These are phyloP conservation scores for Cherax destructor DNA, from an alignment of 1,140 invertebrate species.

Conservation along the genomic window DNA sequence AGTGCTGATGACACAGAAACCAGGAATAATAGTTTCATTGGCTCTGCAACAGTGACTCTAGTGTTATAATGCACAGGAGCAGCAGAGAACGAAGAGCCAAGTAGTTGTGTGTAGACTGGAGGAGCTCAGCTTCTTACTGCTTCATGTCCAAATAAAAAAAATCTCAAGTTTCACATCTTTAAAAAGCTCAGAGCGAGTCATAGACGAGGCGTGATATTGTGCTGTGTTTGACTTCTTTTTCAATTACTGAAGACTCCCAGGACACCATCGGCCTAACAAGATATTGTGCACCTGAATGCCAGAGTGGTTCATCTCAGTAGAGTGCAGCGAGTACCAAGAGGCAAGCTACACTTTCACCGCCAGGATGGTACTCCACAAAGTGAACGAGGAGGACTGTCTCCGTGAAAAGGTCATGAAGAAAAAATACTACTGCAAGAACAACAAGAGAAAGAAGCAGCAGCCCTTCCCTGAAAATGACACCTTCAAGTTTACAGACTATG, in stretches of 20 bases:
- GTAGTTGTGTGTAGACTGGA: slow-evolving; percentile 1
- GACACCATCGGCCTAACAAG: not conserved
- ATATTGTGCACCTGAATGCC: slow-evolving; percentile 25
- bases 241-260: not conserved
- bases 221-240: not conserved
- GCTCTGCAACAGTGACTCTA: not conserved
- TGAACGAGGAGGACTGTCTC: slow-evolving; percentile 55
- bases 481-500: slow-evolving; percentile 78
- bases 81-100: slow-evolving; percentile 33
- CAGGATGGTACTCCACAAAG: slow-evolving; percentile 52
- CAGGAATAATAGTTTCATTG: not conserved
- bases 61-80: slow-evolving; percentile 38
- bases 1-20: not conserved
- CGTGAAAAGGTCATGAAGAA: slow-evolving; percentile 68
- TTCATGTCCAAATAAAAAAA: not conserved
- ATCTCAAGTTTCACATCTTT: not conserved
- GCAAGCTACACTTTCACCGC: slow-evolving; percentile 39
- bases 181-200: not conserved
- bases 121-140: not conserved
- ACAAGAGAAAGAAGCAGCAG: slow-evolving; percentile 71
- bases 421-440: slow-evolving; percentile 71
- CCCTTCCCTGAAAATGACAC: slow-evolving; percentile 60
- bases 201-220: not conserved
- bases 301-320: slow-evolving; percentile 43
- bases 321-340: slow-evolving; percentile 44